These are phyloP conservation scores for Oreochromis tanganicae DNA, from an alignment of 2,113 vertebrate genomes.

Conservation along the genomic window DNA sequence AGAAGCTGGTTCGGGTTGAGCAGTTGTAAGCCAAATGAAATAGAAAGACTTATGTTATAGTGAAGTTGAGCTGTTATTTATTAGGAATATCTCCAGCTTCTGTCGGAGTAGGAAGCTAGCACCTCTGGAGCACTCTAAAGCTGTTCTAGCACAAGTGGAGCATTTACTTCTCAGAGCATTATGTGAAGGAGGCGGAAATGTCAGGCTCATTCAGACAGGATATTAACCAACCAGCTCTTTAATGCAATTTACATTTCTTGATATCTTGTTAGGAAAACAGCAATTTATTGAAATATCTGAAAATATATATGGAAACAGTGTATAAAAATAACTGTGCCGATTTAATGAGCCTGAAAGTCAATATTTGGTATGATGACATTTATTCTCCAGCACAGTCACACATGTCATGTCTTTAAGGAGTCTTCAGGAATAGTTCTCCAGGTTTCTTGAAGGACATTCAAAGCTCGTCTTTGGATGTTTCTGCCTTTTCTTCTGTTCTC, in stretches of 20 bases:
- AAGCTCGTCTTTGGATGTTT: neutral
- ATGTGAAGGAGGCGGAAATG: neutral
- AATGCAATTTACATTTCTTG: neutral
- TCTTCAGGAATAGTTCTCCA: neutral
- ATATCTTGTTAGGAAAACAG: neutral
- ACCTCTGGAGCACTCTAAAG: neutral
- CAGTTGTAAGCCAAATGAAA: neutral
- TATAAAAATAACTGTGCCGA: neutral
- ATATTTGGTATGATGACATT: neutral
- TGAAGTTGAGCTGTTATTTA: neutral
- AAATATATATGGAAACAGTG: rapidly evolving
- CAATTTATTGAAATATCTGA: neutral
- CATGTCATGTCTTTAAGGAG: neutral
- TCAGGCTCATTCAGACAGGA: neutral
- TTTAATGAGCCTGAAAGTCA: neutral
- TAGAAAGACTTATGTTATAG: neutral
- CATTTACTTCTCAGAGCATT: neutral
- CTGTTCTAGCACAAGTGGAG: neutral
- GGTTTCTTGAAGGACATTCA: neutral
- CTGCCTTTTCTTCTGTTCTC: neutral
- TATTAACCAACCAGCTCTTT: neutral
- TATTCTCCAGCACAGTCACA: neutral
- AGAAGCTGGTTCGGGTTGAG: neutral
- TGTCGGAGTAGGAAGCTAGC: neutral
- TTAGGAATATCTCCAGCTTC: neutral